These are phyloP conservation scores for Druceiella hillmani DNA, from an alignment of 2,888 invertebrate species.

Conservation along the genomic window DNA sequence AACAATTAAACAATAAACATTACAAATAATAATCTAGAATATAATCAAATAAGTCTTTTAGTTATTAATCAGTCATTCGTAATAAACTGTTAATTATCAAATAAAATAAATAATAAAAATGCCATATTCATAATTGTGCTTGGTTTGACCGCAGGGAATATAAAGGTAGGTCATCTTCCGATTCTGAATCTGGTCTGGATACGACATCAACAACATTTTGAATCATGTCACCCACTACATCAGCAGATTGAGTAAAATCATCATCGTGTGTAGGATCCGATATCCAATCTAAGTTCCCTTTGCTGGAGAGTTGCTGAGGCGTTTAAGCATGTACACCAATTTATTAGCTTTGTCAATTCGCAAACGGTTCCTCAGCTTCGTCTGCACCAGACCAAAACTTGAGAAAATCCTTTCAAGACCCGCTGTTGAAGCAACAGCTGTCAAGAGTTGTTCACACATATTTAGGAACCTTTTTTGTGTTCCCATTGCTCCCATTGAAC, in stretches of 20 bases:
- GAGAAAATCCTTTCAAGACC: conserved; percentile 7
- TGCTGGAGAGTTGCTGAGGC: conserved; percentile 3
- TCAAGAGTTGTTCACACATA: conserved; percentile 7
- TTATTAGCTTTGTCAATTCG: neutral
- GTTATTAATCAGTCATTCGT: too few species aligned
- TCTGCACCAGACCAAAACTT: conserved; percentile 7
- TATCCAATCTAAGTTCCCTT: conserved; percentile 6
- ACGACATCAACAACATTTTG: conserved; percentile 1
- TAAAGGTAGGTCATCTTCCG: conserved; percentile 6
- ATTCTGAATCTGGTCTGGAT: conserved; percentile 2
- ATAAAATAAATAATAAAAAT: too few species aligned
- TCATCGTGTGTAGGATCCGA: conserved; percentile 3
- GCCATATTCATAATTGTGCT: too few species aligned
- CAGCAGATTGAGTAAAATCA: conserved; percentile 6
- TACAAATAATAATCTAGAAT: too few species aligned
- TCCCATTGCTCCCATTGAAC: conserved; percentile 4
- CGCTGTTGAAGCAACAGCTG: conserved; percentile 10
- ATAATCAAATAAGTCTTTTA: too few species aligned
- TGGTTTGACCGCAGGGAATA: neutral
- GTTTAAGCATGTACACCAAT: too few species aligned
- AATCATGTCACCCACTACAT: neutral
- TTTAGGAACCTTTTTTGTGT: conserved; percentile 4
- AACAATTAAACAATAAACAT: too few species aligned
- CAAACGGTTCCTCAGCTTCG: conserved; percentile 7
- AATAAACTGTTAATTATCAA: too few species aligned